Percentiles rank a stretch among this genome's conserved stretches.
Evolutionary conservation across 2,797 vertebrate genomes (phyloP).

Genomic region (Coreius guichenoti): DNA sequence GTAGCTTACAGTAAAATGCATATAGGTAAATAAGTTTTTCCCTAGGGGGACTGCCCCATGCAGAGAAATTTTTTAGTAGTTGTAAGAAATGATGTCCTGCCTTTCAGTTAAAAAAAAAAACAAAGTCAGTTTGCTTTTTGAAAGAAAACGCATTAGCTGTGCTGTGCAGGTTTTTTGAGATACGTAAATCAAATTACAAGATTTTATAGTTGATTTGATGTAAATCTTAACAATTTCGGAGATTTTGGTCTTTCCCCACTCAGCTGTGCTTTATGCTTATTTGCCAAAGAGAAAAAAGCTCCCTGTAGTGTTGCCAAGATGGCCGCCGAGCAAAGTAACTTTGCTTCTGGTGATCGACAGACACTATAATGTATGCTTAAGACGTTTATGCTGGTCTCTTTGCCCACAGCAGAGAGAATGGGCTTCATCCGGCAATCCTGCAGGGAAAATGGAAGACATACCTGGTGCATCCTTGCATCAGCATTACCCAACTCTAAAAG

Average conservation of each 20-base stretch:
- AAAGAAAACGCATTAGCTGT: not conserved
- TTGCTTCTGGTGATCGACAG: slow-evolving; percentile 27
- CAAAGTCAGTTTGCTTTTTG: no score
- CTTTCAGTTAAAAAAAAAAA: not conserved
- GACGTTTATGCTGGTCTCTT: slow-evolving; percentile 11
- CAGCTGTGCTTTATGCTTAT: slow-evolving; percentile 5
- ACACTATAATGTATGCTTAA: slow-evolving; percentile 8
- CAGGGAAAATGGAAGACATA: slow-evolving; percentile 19
- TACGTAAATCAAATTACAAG: not conserved
- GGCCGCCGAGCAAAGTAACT: not conserved
- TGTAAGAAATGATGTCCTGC: not conserved
- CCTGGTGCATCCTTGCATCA: slow-evolving; percentile 29
- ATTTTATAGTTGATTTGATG: not conserved
- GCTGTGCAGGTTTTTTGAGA: not conserved
- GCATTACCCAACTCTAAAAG: not conserved
- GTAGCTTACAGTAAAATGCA: not conserved
- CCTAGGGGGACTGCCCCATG: not conserved
- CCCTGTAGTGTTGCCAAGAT: slow-evolving; percentile 14
- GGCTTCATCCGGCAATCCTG: not conserved
- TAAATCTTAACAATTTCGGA: not conserved
- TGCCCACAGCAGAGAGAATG: not conserved
- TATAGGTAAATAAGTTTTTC: not conserved
- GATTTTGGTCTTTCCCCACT: slow-evolving; percentile 5
- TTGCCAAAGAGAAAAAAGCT: slow-evolving; percentile 9
- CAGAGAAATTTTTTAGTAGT: not conserved